phyloP scores from a whole-genome alignment of 2,797 vertebrate genomes.

The Sebastes melanostomus region DNA sequence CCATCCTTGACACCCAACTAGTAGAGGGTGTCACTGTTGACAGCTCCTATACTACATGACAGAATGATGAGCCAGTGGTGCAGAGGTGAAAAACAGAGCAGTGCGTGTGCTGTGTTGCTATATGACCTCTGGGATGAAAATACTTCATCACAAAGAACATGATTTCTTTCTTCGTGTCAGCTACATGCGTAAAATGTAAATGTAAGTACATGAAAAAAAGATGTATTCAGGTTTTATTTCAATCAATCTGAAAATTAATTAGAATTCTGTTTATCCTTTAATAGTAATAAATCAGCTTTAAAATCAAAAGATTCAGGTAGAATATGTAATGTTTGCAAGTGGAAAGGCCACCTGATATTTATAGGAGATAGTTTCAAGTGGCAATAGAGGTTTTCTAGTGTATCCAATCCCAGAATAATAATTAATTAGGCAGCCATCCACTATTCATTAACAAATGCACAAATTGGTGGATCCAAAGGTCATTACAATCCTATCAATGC shows the following conservation, averaged over 20 bases:
- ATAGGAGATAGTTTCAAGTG: neutral
- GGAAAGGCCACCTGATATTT: neutral
- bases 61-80: constrained; percentile 63
- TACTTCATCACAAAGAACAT: constrained; percentile 36
- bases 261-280: neutral
- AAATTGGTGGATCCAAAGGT: neutral
- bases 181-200: constrained; percentile 16
- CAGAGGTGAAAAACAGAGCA: constrained; percentile 57
- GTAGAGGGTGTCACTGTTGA: constrained; percentile 62
- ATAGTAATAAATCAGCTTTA: neutral
- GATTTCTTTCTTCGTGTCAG: neutral
- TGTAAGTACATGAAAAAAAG: neutral
- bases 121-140: constrained; percentile 55
- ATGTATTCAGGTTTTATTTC: neutral
- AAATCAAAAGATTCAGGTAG: neutral
- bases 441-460: neutral
- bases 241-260: neutral
- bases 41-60: constrained; percentile 62
- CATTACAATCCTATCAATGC: neutral
- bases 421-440: neutral
- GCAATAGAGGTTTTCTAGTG: neutral
- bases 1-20: constrained; percentile 68
- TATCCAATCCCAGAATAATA: neutral
- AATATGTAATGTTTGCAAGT: neutral
- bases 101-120: constrained; percentile 18